Base-by-base conservation (phyloP, 2,888 invertebrate species). In the Caenorhabditis japonica region DNA sequence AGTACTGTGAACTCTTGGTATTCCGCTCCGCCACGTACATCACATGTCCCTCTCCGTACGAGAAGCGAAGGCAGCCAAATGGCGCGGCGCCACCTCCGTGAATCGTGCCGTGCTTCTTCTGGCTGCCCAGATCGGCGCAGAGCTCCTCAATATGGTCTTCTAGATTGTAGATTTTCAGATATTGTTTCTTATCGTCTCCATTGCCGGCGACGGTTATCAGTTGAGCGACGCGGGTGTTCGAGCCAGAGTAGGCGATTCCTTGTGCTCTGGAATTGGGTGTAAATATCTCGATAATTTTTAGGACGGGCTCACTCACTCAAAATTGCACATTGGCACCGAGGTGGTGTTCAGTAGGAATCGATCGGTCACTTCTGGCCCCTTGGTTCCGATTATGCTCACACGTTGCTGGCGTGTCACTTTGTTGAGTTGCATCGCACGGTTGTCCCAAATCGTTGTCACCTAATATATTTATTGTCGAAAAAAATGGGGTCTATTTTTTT, bases 1-100 rank as follows among this genome's bases (percentile, higher is more conserved):
- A 85, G 72, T 75, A 86, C 15, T 83, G 73, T 0, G 82, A 49
- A n/a, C 75, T 49, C 62, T 85, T 87, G 13, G 13, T 46, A 21
- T 72, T 59, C 23, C 76, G 68, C 61, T 87, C 87, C 7, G 87
- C 87, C 15, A 83, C 76, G 66, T 84, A 87, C 53, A 87, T 58
- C 7, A 87, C 62, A 41, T 84, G 82, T 12, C 84, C 84, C 52
- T 84, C 86, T 17, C 81, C 83, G 39, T 77, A 53, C 5, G 85
- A 85, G 75, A 83, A 87, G 3, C 74, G 47, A 10, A 85, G 53
- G 2, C 68, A 56, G 8, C 84, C 85, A 53, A 87, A 85, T 12
- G 80, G 79, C 8, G 64, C 76, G 17, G 41, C 41, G 15, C 64
- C 64, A 17, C 21, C 72, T 17, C 62, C 56, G 47, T 83, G 79